Base-by-base conservation (phyloP, 2,888 invertebrate genomes). In the Parthenolecanium corni region DNA sequence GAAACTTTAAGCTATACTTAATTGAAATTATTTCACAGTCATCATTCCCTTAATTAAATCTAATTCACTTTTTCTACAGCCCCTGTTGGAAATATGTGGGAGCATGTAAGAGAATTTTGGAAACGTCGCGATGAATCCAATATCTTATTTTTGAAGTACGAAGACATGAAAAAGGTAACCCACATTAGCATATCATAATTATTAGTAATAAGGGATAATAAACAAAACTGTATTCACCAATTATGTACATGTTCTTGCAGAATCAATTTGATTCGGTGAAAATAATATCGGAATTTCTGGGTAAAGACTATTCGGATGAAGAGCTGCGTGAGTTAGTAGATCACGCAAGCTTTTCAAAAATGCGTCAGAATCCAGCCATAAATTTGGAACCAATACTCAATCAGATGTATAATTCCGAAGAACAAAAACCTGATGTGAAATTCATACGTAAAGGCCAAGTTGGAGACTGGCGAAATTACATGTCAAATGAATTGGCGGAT, bases 351-450 rank as follows among this genome's bases (percentile, higher is more conserved):
- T 92, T 92, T 72, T 78, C 83, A 56, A 84, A 80, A 68, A 92
- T 93, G 91, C 84, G 84, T 70, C 76, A 78, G 0, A 92, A 92
- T 73, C 80, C 85, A 23, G 84, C 85, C 1, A 82, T 89, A 0
- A 92, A 92, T 70, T 73, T 85, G 68, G 82, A 85, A 47, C 69
- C 70, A n/a, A 68, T 72, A 38, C 67, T 85, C 42, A 73, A 85
- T 11, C 78, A 78, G 63, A 77, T 78, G 65, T 77, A 78, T 0
- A 78, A 76, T 23, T 76, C 77, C 0, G 74, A 73, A 36, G 75
- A 75, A 56, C 76, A 75, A 61, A 72, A 77, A 42, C 75, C 77
- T 20, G 76, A 79, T 47, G 69, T 76, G 0, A 80, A 81, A 68
- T 86, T 87, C 68, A 84, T 87, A 65, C 78, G 86, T 16, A 87